A percentile compares a stretch with the other conserved stretches of the same genome.
phyloP scores from a whole-genome alignment of 2,113 vertebrate genomes.

The Panthera tigris region DNA sequence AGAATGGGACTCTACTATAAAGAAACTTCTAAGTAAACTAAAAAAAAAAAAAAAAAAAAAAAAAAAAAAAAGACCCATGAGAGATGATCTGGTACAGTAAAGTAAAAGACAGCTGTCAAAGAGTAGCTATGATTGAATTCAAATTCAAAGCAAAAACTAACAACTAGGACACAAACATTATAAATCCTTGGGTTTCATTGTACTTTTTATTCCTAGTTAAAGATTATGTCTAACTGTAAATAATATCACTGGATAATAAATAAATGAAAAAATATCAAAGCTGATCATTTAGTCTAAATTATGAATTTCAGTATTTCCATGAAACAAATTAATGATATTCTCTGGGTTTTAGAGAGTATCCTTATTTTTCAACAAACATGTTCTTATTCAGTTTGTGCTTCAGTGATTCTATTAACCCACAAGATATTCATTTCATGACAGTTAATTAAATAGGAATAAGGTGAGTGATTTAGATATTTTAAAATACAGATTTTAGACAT shows the following conservation, averaged over 20 bases:
- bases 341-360: background rate
- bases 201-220: background rate
- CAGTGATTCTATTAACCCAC: background rate
- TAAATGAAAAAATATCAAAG: background rate
- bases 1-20: background rate
- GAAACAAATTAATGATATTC: background rate
- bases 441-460: background rate
- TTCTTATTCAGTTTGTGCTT: background rate
- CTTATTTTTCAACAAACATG: background rate
- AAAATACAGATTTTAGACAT: background rate
- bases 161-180: background rate
- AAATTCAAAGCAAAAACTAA: background rate
- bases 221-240: background rate
- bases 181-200: background rate
- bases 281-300: background rate
- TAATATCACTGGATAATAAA: background rate
- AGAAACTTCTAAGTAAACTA: background rate
- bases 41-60: background rate
- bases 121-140: background rate
- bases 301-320: background rate
- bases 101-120: background rate
- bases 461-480: background rate
- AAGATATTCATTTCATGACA: background rate
- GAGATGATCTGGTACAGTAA: background rate
- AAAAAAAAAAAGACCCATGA: background rate